These are phyloP conservation scores for Chorisops tibialis DNA, from an alignment of 2,888 invertebrate species.

Conservation along the genomic window DNA sequence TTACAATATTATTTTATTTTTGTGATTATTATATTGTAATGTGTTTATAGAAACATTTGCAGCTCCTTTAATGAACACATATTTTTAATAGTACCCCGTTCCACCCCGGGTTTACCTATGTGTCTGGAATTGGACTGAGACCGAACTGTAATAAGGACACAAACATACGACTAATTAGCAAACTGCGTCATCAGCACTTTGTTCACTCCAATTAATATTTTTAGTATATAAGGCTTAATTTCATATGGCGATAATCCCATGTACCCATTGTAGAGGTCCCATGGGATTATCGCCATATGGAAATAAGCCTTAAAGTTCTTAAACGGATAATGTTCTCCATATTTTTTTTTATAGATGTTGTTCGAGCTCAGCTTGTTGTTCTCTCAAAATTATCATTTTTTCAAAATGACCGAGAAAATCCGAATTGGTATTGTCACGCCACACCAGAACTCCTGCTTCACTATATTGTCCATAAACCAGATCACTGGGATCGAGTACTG, in stretches of 20 bases:
- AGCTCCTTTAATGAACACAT: too few species aligned
- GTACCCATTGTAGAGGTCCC: too few species aligned
- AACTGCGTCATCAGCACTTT: too few species aligned
- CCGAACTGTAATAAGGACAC: too few species aligned
- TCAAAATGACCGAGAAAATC: constrained; percentile 96
- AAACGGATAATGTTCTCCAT: constrained; percentile 83
- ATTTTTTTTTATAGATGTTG: constrained; percentile 75
- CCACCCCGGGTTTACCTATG: too few species aligned
- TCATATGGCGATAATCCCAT: background rate
- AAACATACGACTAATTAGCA: too few species aligned
- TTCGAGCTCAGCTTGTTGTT: constrained; percentile 80
- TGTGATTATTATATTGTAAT: too few species aligned
- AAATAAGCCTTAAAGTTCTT: constrained; percentile 52
- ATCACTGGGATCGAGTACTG: constrained; percentile 77
- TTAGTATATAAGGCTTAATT: constrained; percentile 42
- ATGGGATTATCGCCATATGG: background rate
- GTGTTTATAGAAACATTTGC: too few species aligned
- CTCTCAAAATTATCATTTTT: constrained; percentile 59
- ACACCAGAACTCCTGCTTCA: constrained; percentile 90
- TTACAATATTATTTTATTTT: too few species aligned
- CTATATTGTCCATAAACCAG: constrained; percentile 95
- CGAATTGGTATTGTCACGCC: constrained; percentile 80
- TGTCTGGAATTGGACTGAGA: too few species aligned
- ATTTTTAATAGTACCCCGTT: too few species aligned
- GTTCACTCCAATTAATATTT: too few species aligned